Evolutionary conservation across 1,140 invertebrate genomes (phyloP), one percentile per base, ranked within the genome.

Genomic region (Drosophila guanche): DNA sequence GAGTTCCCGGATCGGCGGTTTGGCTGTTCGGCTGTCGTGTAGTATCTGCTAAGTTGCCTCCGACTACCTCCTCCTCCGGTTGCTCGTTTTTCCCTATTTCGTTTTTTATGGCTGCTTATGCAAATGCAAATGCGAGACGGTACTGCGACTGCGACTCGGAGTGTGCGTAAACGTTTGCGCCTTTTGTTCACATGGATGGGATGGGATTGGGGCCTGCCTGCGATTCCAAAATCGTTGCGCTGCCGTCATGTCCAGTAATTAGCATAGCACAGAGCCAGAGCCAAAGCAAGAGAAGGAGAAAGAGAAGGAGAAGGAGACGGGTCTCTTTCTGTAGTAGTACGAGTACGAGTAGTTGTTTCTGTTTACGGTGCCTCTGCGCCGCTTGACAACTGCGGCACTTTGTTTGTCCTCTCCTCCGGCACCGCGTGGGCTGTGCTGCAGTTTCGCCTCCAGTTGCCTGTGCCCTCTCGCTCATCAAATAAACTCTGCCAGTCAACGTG

Each of bases 231-330:
- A 78, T 53, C 76, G 43, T 54, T 75, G 27, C 61, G 67, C 59
- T 79, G 80, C 68, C 67, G 81, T 85, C 81, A 80, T 85, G 80
- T 85, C 77, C 81, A 85, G 81, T 85, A 85, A 85, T 85, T 85
- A 85, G 81, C 81, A 85, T 85, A 85, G 80, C 79, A 80, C 78
- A 63, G 54, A 68, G 27, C 48, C 79, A 63, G 54, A 37, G 33
- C 1, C 33, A 12, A 1, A 33, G 29, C 3, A 0, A 29, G 57
- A 67, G 73, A 56, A 69, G 41, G 75, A 83, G 79, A 61, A 69
- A 37, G 75, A 83, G 79, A 61, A 65, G 69, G 45, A 48, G 51
- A 43, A 33, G 40, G 47, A 67, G 62, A 55, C 42, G 65, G 46
- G 43, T 48, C 37, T 27, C 41, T 42, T 25, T 48, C 37, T 37